These are phyloP conservation scores for Temnothorax longispinosus DNA, from an alignment of 1,140 invertebrate genomes.

Conservation along the genomic window DNA sequence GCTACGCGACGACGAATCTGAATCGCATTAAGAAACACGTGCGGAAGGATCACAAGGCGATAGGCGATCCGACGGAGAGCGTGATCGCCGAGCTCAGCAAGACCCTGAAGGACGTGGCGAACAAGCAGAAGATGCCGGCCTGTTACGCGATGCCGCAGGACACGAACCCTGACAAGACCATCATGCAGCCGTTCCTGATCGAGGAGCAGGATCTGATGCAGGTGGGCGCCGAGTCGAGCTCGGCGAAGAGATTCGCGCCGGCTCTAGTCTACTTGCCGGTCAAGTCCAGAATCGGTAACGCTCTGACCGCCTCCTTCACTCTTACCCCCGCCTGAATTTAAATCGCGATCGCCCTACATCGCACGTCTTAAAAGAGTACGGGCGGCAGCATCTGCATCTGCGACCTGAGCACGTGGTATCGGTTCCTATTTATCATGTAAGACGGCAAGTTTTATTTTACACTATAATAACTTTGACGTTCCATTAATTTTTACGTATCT, in stretches of 20 bases:
- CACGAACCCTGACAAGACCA: conserved; percentile 83
- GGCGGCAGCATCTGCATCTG: conserved; percentile 59
- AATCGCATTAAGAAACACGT: conserved; percentile 89
- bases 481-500: conserved; percentile 32
- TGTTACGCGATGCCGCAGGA: conserved; percentile 88
- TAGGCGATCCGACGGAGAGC: conserved; percentile 82
- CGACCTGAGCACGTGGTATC: conserved; percentile 79
- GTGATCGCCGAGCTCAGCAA: conserved; percentile 84
- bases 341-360: background rate
- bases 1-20: conserved; percentile 88
- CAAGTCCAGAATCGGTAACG: conserved; percentile 91
- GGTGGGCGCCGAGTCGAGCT: conserved; percentile 75
- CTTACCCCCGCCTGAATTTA: conserved; percentile 93
- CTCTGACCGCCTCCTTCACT: conserved; percentile 95
- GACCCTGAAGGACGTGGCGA: conserved; percentile 86
- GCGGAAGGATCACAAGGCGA: conserved; percentile 87
- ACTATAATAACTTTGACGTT: conserved; percentile 43
- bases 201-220: conserved; percentile 86
- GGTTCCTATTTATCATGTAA: conserved; percentile 80
- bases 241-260: conserved; percentile 89
- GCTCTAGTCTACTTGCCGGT: conserved; percentile 97
- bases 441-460: conserved; percentile 65
- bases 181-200: conserved; percentile 95
- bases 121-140: conserved; percentile 87
- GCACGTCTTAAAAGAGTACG: background rate